Percentiles rank a stretch among this genome's conserved stretches.
These are phyloP conservation scores for Bombus huntii DNA, from an alignment of 1,140 invertebrate species.

Conservation along the genomic window DNA sequence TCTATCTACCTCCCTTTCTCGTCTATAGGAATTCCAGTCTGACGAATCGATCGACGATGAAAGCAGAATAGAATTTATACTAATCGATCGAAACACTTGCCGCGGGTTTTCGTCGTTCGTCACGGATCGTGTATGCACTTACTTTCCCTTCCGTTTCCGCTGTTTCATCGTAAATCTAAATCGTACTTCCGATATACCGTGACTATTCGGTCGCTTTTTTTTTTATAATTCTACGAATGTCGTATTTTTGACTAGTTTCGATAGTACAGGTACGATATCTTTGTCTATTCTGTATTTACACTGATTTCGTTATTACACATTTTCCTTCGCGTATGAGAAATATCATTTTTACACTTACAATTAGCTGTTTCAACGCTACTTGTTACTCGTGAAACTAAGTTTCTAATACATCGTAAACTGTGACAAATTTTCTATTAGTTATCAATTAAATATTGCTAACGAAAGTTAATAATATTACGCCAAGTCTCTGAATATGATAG, in stretches of 20 bases:
- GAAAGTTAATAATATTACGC: no score
- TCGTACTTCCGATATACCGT: not conserved
- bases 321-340: no score
- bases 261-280: not conserved
- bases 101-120: not conserved
- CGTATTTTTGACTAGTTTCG: no score
- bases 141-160: not conserved
- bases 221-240: not conserved
- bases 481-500: no score
- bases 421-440: no score
- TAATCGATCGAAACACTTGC: slow-evolving; percentile 14
- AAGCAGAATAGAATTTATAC: slow-evolving; percentile 1
- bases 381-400: no score
- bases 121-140: not conserved
- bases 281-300: not conserved
- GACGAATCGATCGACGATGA: slow-evolving; percentile 45
- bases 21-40: slow-evolving; percentile 39
- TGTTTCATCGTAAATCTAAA: not conserved
- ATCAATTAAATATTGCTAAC: no score
- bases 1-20: slow-evolving; percentile 41
- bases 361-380: no score
- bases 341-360: no score
- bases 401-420: no score
- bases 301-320: no score
- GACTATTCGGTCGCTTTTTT: not conserved